phyloP scores from a whole-genome alignment of 2,113 vertebrate species.

The Forbesichthys agassizii region DNA sequence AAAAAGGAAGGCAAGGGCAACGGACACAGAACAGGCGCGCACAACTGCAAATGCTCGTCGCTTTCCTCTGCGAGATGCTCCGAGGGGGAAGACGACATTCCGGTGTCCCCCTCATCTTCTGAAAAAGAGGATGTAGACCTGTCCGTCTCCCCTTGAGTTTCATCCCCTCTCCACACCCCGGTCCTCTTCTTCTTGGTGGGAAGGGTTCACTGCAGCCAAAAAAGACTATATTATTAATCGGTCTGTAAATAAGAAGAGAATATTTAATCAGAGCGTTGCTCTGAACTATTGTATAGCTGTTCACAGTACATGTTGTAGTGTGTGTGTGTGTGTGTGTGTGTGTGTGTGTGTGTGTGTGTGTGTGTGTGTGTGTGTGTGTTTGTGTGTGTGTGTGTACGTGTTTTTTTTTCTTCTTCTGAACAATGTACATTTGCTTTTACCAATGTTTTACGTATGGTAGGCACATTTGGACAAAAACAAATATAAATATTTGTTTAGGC shows the following conservation, averaged over 20 bases:
- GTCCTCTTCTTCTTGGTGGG: conserved; percentile 48
- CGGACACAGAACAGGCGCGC: conserved; percentile 79
- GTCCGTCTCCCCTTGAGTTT: conserved; percentile 83
- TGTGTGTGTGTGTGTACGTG: conserved; percentile 48
- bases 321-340: conserved; percentile 48
- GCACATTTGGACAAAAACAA: conserved; percentile 54
- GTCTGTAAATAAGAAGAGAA: conserved; percentile 75
- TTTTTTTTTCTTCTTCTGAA: conserved; percentile 74
- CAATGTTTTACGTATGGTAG: conserved; percentile 54
- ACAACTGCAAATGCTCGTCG: conserved; percentile 93
- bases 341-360: conserved; percentile 55
- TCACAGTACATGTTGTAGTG: conserved; percentile 69
- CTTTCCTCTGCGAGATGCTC: conserved; percentile 87
- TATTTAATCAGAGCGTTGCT: conserved; percentile 70
- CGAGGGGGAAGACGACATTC: conserved; percentile 91
- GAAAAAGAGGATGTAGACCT: conserved; percentile 94
- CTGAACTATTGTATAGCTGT: conserved; percentile 77
- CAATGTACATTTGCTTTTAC: conserved; percentile 66
- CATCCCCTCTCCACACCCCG: conserved; percentile 25
- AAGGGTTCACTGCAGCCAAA: conserved; percentile 67
- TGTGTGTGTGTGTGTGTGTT: conserved; percentile 52
- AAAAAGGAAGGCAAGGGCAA: conserved; percentile 96
- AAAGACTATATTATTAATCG: conserved; percentile 64
- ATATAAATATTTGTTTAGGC: conserved; percentile 32
- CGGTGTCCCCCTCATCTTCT: conserved; percentile 92